Evolutionary conservation across 2,113 vertebrate genomes (phyloP).

Genomic region (Heliornis fulica): DNA sequence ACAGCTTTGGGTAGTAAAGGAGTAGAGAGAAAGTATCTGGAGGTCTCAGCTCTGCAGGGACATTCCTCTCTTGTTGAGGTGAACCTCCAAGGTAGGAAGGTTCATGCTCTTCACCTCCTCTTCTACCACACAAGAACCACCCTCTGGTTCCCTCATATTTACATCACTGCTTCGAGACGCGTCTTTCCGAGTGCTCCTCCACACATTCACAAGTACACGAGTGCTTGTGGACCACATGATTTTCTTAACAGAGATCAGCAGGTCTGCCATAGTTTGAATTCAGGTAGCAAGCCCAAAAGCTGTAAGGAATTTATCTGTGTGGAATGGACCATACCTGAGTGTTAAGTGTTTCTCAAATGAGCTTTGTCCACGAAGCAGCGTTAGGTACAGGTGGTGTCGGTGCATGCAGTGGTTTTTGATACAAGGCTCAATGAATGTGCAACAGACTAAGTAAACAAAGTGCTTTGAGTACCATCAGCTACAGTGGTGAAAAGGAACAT

Average conservation of each 20-base stretch:
- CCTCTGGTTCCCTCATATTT: not conserved
- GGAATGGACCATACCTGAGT: not conserved
- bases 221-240: too few relatives aligned
- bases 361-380: not conserved
- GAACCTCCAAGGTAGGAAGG: not conserved
- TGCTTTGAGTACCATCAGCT: not conserved
- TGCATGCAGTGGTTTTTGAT: not conserved
- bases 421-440: not conserved
- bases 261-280: not conserved
- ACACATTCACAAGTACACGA: accelerated
- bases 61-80: not conserved
- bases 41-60: not conserved
- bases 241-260: not conserved
- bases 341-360: not conserved
- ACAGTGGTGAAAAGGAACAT: not conserved
- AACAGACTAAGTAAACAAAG: not conserved
- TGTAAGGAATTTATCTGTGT: not conserved
- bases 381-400: not conserved
- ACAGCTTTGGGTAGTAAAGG: not conserved
- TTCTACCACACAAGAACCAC: not conserved
- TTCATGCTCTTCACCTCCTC: not conserved
- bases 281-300: not conserved
- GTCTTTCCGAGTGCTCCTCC: not conserved
- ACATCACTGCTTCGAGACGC: not conserved
- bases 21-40: not conserved